Conservation (phyloP, 2,888 invertebrate species). For the Tetramorium bicarinatum region DNA sequence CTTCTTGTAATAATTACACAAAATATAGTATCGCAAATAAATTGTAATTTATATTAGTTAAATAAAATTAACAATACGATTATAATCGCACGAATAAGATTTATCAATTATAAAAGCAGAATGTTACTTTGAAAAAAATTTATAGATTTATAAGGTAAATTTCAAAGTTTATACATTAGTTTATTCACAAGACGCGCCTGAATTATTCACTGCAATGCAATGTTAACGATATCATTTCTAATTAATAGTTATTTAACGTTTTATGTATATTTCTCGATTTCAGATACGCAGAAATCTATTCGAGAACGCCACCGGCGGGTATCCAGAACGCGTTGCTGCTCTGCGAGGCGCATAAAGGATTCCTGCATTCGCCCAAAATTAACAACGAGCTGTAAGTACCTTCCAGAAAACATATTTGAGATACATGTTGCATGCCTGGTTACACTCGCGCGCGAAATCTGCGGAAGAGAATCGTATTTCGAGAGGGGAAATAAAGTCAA, state of each 20-base stretch:
- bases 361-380: conserved; percentile 76
- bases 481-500: conserved; percentile 25
- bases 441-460: background rate
- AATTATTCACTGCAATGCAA: background rate
- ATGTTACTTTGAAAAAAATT: background rate
- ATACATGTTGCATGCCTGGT: background rate
- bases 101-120: background rate
- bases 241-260: conserved; percentile 1
- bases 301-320: conserved; percentile 78
- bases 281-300: conserved; percentile 80
- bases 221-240: background rate
- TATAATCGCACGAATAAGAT: background rate
- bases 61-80: background rate
- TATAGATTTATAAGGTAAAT: background rate
- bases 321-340: conserved; percentile 80
- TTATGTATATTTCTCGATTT: conserved; percentile 63
- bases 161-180: background rate
- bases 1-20: background rate
- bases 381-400: conserved; percentile 80
- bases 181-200: background rate
- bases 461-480: conserved; percentile 11
- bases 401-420: background rate
- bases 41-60: conserved; percentile 3
- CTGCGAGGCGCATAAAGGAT: conserved; percentile 82
- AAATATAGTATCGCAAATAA: background rate